phyloP scores from a whole-genome alignment of 2,113 vertebrate species.

The Puma concolor region DNA sequence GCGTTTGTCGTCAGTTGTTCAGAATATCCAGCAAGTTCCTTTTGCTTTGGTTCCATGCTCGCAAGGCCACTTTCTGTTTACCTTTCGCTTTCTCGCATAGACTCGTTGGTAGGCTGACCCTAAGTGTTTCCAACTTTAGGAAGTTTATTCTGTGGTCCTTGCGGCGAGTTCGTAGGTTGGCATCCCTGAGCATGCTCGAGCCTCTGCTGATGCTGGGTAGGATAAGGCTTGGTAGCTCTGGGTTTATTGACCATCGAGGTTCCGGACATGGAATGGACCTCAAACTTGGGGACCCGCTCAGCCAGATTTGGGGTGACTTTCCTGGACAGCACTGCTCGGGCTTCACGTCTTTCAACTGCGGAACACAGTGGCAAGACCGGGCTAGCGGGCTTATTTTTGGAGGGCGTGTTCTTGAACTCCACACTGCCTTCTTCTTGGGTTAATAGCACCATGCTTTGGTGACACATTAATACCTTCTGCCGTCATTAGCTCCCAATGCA shows the following conservation, averaged over 20 bases:
- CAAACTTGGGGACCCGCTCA: not conserved
- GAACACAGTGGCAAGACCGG: not conserved
- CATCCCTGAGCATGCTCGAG: not conserved
- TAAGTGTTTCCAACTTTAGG: not conserved
- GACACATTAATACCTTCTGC: not conserved
- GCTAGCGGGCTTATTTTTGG: not conserved
- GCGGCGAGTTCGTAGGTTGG: not conserved
- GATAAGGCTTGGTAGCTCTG: not conserved
- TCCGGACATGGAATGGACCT: not conserved
- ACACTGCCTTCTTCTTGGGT: not conserved
- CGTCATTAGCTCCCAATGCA: not conserved
- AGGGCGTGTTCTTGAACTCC: rapidly evolving
- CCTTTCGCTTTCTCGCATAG: not conserved
- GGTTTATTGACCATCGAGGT: not conserved
- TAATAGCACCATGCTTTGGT: not conserved
- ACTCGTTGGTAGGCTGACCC: not conserved
- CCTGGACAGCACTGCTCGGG: not conserved
- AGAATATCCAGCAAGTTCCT: not conserved
- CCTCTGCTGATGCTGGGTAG: too few species aligned
- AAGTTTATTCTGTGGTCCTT: rapidly evolving
- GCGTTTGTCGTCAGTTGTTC: not conserved
- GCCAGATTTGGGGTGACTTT: not conserved
- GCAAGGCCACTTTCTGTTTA: not conserved
- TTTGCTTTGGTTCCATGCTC: not conserved
- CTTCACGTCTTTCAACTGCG: not conserved